Conservation (phyloP, 2,113 vertebrate genomes). For the Psephotus haematonotus region DNA sequence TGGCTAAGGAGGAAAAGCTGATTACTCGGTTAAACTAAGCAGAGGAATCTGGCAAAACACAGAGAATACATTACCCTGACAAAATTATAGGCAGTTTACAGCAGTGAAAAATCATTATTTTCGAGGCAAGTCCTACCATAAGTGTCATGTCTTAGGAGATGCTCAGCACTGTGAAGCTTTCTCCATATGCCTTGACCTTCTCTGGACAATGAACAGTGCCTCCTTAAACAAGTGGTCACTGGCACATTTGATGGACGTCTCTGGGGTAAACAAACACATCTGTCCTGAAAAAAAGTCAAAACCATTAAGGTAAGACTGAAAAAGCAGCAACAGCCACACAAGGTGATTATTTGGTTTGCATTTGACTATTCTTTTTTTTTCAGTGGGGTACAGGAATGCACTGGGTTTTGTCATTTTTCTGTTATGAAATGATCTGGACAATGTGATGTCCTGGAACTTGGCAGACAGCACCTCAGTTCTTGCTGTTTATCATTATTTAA, state of each 20-base stretch:
- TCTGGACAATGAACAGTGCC: not conserved
- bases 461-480: not conserved
- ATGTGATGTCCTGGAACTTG: not conserved
- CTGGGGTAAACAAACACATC: not conserved
- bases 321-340: not conserved
- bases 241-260: not conserved
- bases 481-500: not conserved
- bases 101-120: not conserved
- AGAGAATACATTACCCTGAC: not conserved
- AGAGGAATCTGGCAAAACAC: not conserved
- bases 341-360: not conserved
- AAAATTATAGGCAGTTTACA: not conserved
- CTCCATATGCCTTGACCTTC: not conserved
- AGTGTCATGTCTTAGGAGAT: not conserved
- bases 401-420: not conserved
- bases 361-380: not conserved
- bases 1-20: not conserved
- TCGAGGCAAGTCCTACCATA: not conserved
- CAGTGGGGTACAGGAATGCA: not conserved
- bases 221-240: not conserved
- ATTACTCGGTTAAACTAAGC: not conserved
- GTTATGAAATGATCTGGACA: not conserved
- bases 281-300: not conserved
- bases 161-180: not conserved
- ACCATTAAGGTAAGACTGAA: not conserved